A percentile compares a stretch with the other conserved stretches of the same genome.
Evolutionary conservation across 2,113 vertebrate genomes (phyloP).

Genomic region (Poecile atricapillus): DNA sequence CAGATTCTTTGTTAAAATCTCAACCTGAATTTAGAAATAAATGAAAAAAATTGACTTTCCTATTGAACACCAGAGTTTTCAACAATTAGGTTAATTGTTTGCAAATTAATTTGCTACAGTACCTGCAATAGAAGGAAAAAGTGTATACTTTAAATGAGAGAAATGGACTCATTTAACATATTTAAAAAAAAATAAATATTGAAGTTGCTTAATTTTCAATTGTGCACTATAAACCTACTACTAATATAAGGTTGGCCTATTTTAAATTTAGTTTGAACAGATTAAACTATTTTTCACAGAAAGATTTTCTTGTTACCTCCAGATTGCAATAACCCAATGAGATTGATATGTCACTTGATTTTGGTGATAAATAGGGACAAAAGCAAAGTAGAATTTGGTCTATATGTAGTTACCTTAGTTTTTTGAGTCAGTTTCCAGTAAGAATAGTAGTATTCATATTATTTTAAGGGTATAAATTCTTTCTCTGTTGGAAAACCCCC

Average conservation of each 20-base stretch:
- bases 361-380: not conserved
- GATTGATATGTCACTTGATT: not conserved
- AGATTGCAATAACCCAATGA: not conserved
- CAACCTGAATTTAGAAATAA: not conserved
- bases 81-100: not conserved
- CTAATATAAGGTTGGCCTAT: not conserved
- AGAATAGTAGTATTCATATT: not conserved
- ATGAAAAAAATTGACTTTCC: not conserved
- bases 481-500: fast-evolving
- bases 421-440: not conserved
- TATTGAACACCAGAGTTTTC: not conserved
- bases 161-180: not conserved
- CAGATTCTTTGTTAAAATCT: not conserved
- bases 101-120: not conserved
- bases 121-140: not conserved
- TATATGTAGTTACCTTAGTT: fast-evolving
- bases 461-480: not conserved
- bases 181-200: not conserved
- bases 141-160: not conserved
- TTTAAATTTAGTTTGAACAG: not conserved
- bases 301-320: not conserved
- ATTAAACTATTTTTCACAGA: not conserved
- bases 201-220: not conserved
- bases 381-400: not conserved
- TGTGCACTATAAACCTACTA: not conserved